Evolutionary conservation across 2,113 vertebrate genomes (phyloP), one percentile per base, ranked within the genome.

Genomic region (Oceanites oceanicus): DNA sequence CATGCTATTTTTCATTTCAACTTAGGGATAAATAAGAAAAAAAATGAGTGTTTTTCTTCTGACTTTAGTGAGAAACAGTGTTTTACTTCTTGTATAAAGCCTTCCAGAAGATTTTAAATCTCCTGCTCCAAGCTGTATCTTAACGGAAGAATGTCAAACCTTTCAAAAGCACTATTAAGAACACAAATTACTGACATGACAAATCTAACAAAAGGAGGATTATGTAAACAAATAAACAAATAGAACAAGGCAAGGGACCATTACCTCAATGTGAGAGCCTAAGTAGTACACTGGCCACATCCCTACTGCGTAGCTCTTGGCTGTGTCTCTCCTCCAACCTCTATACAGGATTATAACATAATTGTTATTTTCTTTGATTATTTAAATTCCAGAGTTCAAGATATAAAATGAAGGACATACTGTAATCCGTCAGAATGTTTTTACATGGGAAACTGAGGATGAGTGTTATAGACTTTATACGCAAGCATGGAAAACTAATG

Each of bases 31-130:
- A 83, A 61, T 26, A 9, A 26, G 22, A 23, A 56, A 50, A 30
- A 11, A 50, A 2, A 22, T 17, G 1, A 6, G 1, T 27, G 27
- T 0, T 0, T 17, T 50, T 85, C 80, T 72, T 7, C 23, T 86
- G 26, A 63, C 19, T 59, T 75, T 6, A 75, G 17, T 53, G n/a
- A 76, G 8, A 62, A 21, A 21, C 3, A 7, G 13, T 44, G 22
- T 30, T 92, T 80, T 87, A n/a, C 2, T 49, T 55, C 38, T 45
- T 53, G 7, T 22, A 34, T 20, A 66, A 73, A 55, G 4, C 4
- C 34, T 74, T 81, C 23, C 36, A 29, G 30, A 58, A 63, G 17
- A 61, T 86, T 75, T 85, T 53, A 79, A 44, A 76, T 7, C 3
- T 50, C 10, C 4, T 50, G 17, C 67, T 75, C 58, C 23, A 34